A percentile compares a stretch with the other conserved stretches of the same genome.
These are phyloP conservation scores for Scomberomorus guttatus DNA, from an alignment of 2,797 vertebrate genomes.

Conservation along the genomic window DNA sequence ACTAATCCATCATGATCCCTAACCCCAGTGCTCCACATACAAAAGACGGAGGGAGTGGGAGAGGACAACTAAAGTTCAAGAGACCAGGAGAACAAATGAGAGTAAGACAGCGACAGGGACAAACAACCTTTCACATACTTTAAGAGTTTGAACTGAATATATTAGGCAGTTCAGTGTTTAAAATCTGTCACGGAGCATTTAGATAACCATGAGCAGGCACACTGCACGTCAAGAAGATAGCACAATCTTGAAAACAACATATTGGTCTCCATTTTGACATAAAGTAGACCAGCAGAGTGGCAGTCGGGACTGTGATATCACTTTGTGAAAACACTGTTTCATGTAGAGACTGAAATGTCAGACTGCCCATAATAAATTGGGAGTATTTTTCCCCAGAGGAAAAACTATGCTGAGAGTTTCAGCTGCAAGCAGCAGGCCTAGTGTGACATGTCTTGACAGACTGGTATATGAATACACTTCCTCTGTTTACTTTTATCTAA, in stretches of 20 bases:
- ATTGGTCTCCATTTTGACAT: conserved; percentile 23
- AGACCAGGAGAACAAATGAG: conserved; percentile 78
- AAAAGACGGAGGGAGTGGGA: conserved; percentile 80
- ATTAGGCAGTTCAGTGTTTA: conserved; percentile 52
- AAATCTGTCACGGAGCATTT: conserved; percentile 50
- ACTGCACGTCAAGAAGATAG: conserved; percentile 27
- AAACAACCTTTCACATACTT: conserved; percentile 78
- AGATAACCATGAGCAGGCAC: conserved; percentile 34
- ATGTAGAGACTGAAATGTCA: conserved; percentile 49
- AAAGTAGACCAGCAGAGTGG: conserved; percentile 21
- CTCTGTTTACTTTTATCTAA: conserved; percentile 69
- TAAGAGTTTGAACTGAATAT: conserved; percentile 54
- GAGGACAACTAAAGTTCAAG: conserved; percentile 83
- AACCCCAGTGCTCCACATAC: conserved; percentile 76
- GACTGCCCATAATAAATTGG: conserved; percentile 36
- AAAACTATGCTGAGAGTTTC: conserved; percentile 26
- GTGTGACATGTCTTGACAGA: conserved; percentile 58
- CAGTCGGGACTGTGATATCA: conserved; percentile 30
- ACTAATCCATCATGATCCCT: conserved; percentile 85
- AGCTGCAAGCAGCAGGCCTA: conserved; percentile 38
- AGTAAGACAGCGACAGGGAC: conserved; percentile 68
- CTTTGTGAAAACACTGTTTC: conserved; percentile 62
- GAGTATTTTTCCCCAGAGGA: conserved; percentile 34
- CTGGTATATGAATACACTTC: conserved; percentile 56
- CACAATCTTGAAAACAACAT: conserved; percentile 52